Evolutionary conservation across 2,797 vertebrate species (phyloP), one percentile per base, ranked within the genome.

Genomic region (Bucorvus abyssinicus): DNA sequence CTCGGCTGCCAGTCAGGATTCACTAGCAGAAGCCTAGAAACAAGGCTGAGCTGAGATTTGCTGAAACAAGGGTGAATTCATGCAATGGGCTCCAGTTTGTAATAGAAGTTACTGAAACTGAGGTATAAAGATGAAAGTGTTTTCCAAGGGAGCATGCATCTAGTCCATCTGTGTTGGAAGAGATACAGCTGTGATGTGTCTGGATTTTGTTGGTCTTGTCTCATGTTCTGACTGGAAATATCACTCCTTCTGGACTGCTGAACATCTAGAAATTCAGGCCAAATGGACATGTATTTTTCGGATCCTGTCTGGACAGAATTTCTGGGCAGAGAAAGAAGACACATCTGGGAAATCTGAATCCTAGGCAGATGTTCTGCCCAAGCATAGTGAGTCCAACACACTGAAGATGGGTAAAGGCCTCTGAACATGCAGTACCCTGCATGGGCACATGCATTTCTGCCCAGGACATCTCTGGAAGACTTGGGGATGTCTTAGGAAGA

Each of bases 151-250:
- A 78, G 21, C 29, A 30, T 22, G n/a, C 32, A 61, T 65, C 36
- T 34, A 30, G 61, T 57, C 50, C 55, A 17, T 75, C 49, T 60
- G 8, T 75, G 61, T 36, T 7, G 4, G 57, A 78, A 77, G 38
- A 91, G 53, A 55, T 29, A 69, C 21, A 87, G 29, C 63, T 73
- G 55, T 76, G 50, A 45, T 14, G 32, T 40, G 47, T 79, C 59
- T 77, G 56, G 17, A 27, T 60, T 92, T 90, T 90, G 70, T 57
- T 90, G 61, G 36, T 87, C 74, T 84, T 47, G 32, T 55, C 70
- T 76, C n/a, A 32, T 65, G 73, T 94, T 90, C 90, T 92, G 55
- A 32, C 61, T 87, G 59, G 70, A 95, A 93, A 79, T 69, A 45
- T 57, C 57, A 64, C n/a, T 89, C 22, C 22, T 92, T 52, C 70